Conservation (phyloP, 2,888 invertebrate species). For the Empis livida region DNA sequence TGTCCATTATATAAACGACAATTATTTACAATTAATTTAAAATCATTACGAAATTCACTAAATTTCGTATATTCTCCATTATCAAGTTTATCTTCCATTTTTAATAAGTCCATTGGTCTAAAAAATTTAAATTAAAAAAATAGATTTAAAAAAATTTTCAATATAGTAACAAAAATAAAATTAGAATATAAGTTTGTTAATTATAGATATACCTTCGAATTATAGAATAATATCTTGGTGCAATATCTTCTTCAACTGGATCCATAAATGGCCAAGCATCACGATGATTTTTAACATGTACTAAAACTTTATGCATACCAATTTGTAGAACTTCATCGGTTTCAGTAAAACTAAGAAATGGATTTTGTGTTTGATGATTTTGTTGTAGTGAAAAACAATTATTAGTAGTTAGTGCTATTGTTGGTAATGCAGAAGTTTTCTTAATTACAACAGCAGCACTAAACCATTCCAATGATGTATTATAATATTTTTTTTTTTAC, state of each 20-base stretch:
- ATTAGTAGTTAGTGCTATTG: slow-evolving; percentile 10
- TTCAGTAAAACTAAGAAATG: slow-evolving; percentile 54
- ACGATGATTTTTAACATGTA: slow-evolving; percentile 72
- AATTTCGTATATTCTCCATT: slow-evolving; percentile 66
- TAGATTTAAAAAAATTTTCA: background rate
- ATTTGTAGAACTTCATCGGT: slow-evolving; percentile 75
- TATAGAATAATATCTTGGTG: slow-evolving; percentile 69
- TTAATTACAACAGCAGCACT: too few species aligned
- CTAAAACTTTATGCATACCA: slow-evolving; percentile 84
- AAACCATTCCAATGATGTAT: too few species aligned
- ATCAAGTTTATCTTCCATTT: slow-evolving; percentile 79
- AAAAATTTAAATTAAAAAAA: slow-evolving; percentile 4
- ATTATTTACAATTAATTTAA: slow-evolving; percentile 84
- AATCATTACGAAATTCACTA: slow-evolving; percentile 73
- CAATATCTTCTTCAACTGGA: slow-evolving; percentile 85
- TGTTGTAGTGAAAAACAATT: slow-evolving; percentile 9
- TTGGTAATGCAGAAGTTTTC: slow-evolving; percentile 5
- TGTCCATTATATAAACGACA: slow-evolving; percentile 86
- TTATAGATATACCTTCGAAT: slow-evolving; percentile 39
- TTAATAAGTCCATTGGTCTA: slow-evolving; percentile 75
- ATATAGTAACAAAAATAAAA: background rate
- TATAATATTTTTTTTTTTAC: too few species aligned
- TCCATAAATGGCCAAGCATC: slow-evolving; percentile 93
- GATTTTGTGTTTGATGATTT: slow-evolving; percentile 18
- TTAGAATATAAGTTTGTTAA: background rate